A percentile compares a stretch with the other conserved stretches of the same genome.
phyloP scores from a whole-genome alignment of 2,113 vertebrate genomes.

The Microcebus murinus region DNA sequence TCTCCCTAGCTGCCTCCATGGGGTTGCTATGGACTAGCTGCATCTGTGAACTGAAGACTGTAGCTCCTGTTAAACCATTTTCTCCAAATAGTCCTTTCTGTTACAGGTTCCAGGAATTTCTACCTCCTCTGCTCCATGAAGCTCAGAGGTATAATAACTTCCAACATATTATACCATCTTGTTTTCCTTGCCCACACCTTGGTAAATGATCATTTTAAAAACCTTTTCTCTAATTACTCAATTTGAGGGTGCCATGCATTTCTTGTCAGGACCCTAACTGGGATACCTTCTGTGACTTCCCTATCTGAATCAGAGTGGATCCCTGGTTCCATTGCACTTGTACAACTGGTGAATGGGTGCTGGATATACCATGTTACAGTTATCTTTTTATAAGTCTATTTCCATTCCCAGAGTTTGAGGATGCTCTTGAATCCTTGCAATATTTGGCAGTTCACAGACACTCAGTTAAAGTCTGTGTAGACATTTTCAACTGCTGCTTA shows the following conservation, averaged over 20 bases:
- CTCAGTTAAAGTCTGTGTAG: neutral
- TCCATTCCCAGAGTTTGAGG: neutral
- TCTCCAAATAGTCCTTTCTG: neutral
- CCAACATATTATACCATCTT: neutral
- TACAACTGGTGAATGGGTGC: neutral
- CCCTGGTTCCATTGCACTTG: neutral
- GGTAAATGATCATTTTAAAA: conserved; percentile 7
- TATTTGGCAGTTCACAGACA: neutral
- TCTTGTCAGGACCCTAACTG: neutral
- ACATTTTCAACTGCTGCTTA: neutral
- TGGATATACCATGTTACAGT: neutral
- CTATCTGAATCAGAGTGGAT: neutral
- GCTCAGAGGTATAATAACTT: neutral
- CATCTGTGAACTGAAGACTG: neutral
- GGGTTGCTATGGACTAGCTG: neutral
- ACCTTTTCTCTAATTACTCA: neutral
- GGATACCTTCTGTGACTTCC: neutral
- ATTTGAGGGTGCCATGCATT: neutral
- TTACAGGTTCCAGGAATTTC: neutral
- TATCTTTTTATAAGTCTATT: neutral
- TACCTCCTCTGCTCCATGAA: neutral
- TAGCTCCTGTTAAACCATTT: neutral
- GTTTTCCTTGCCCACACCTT: neutral
- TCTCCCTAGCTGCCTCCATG: neutral
- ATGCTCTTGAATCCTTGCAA: neutral